phyloP scores from a whole-genome alignment of 2,888 invertebrate genomes.

The Amorpha juglandis region DNA sequence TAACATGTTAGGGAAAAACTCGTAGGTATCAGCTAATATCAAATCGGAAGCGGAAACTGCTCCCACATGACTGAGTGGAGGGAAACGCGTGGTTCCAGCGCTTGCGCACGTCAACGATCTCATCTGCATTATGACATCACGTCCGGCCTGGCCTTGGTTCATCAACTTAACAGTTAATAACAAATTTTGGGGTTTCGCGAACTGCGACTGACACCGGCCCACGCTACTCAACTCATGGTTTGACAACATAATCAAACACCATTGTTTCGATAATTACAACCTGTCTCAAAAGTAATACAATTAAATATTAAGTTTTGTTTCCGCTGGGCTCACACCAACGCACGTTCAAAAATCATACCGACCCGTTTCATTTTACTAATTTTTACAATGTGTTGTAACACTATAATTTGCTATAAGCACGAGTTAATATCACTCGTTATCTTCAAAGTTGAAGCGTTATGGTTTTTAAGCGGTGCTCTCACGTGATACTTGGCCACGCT shows the following conservation, averaged over 20 bases:
- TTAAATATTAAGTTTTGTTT: constrained; percentile 53
- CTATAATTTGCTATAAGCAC: constrained; percentile 60
- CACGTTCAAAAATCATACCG: constrained; percentile 48
- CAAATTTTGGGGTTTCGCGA: constrained; percentile 35
- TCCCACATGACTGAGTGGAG: constrained; percentile 57
- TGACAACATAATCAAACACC: constrained; percentile 62
- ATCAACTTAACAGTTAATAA: constrained; percentile 53
- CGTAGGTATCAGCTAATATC: constrained; percentile 11
- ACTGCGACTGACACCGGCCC: constrained; percentile 42
- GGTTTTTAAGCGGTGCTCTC: constrained; percentile 49
- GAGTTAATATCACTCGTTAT: constrained; percentile 59
- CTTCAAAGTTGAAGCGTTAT: constrained; percentile 49
- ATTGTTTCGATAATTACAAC: constrained; percentile 71
- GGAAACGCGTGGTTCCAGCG: constrained; percentile 44
- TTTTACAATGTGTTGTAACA: constrained; percentile 40
- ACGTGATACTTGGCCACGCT: constrained; percentile 54
- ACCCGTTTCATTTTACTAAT: constrained; percentile 48
- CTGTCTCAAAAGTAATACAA: constrained; percentile 57
- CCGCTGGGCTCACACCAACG: constrained; percentile 53
- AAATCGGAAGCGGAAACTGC: constrained; percentile 79
- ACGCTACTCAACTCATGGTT: constrained; percentile 55
- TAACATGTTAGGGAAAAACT: constrained; percentile 5
- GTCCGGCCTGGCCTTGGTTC: constrained; percentile 59
- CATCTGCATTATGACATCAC: constrained; percentile 58
- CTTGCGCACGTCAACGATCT: constrained; percentile 54